These are phyloP conservation scores for Zaprionus gabonicus DNA, from an alignment of 1,140 invertebrate species.

Conservation along the genomic window DNA sequence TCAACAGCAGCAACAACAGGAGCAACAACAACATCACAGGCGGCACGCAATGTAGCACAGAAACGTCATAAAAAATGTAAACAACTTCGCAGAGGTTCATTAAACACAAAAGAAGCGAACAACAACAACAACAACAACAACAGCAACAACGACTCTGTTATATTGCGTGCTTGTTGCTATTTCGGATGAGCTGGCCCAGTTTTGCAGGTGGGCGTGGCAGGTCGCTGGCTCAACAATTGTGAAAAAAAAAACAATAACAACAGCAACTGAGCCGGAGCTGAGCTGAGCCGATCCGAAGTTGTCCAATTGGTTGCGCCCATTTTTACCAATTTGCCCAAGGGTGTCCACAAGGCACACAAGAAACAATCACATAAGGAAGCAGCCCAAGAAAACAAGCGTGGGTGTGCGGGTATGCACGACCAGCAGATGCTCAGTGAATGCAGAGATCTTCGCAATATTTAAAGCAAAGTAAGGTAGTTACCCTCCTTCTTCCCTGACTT, in stretches of 20 bases:
- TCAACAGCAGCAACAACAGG: not conserved
- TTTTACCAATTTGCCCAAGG: slow-evolving; percentile 38
- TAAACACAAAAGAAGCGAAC: slow-evolving; percentile 35
- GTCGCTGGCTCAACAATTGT: slow-evolving; percentile 37
- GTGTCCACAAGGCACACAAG: slow-evolving; percentile 30
- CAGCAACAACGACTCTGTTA: not conserved
- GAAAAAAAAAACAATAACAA: slow-evolving; percentile 14
- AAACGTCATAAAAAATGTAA: slow-evolving; percentile 51
- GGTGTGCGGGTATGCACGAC: not conserved
- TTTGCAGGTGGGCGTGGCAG: slow-evolving; percentile 40
- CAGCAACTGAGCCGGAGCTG: slow-evolving; percentile 19
- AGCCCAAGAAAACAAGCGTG: not conserved
- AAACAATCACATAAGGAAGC: slow-evolving; percentile 39
- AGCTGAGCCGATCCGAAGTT: slow-evolving; percentile 16
- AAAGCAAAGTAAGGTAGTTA: too few species aligned
- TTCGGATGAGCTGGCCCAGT: slow-evolving; percentile 58
- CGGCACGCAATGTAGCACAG: slow-evolving; percentile 37
- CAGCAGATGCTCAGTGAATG: not conserved
- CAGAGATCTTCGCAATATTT: too few species aligned
- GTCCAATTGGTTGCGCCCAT: slow-evolving; percentile 43
- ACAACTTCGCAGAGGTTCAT: slow-evolving; percentile 47
- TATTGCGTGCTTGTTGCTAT: slow-evolving; percentile 58
- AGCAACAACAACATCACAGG: slow-evolving; percentile 15
- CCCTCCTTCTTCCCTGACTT: not conserved
- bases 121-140: slow-evolving; percentile 5